Base-by-base conservation (phyloP, 2,888 invertebrate genomes). In the Amblyteles armatorius region DNA sequence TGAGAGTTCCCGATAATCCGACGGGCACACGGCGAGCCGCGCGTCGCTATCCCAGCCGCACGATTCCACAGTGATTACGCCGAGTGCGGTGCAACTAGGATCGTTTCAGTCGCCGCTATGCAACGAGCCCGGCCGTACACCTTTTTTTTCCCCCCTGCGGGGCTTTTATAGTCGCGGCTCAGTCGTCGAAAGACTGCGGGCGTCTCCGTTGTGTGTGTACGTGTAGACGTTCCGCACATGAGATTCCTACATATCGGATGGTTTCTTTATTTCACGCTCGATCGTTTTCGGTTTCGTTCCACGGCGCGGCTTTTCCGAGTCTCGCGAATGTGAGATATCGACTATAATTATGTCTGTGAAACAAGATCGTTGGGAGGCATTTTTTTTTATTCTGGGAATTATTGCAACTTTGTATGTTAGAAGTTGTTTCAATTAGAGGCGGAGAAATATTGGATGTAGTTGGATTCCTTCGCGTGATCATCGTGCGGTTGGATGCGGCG, bases 1-100 rank as follows among this genome's bases (percentile, higher is more conserved):
- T 87, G 87, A 88, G 88, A 87, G 86, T 82, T 83, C 84, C 85
- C 87, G 84, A 88, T 87, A 86, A 88, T 88, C 86, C 78, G 82
- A 63, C 68, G 71, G 74, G 77, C 50, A 77, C 26, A 76, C 82
- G 82, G 74, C 77, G 81, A 79, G 67, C 65, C 48, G 65, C 71
- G 73, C 71, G 79, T 36, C 57, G 55, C 26, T 57, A 60, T 48
- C n/a, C 73, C 68, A 81, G 82, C 84, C 71, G 69, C 84, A 87
- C 86, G 87, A 83, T 83, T 88, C 78, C 80, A 86, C 77, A 73
- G 84, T 86, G 84, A 87, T 88, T 88, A 87, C 84, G 71, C 52
- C 76, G 84, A 86, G 82, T 82, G 74, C 72, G 79, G 76, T 67
- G 67, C 79, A 71, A 69, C 19, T 33, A 50, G 77, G 71, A 77